phyloP scores from a whole-genome alignment of 1,140 invertebrate genomes.

The Pseudomyrmex flavicornis region DNA sequence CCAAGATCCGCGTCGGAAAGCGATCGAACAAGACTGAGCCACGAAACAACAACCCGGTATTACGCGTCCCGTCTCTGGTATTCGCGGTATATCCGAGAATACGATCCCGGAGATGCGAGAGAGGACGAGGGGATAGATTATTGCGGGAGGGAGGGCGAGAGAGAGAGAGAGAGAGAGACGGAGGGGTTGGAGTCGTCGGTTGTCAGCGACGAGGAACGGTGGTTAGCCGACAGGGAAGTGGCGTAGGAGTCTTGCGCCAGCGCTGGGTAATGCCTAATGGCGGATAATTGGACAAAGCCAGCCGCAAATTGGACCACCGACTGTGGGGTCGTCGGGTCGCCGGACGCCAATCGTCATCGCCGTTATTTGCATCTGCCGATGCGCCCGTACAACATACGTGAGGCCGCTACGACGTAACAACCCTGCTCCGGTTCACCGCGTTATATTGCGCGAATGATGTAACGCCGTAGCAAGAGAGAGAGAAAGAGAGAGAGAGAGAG shows the following conservation, averaged over 20 bases:
- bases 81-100: slow-evolving; percentile 17
- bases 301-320: slow-evolving; percentile 81
- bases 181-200: slow-evolving; percentile 12
- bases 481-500: neutral
- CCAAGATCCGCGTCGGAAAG: slow-evolving; percentile 40
- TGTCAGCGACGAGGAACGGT: slow-evolving; percentile 53
- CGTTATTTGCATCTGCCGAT: slow-evolving; percentile 77
- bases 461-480: slow-evolving; percentile 1
- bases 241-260: slow-evolving; percentile 72
- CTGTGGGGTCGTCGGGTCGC: slow-evolving; percentile 72
- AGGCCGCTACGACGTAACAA: neutral
- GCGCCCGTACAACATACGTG: slow-evolving; percentile 36
- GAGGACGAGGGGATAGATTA: neutral
- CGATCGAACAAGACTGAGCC: slow-evolving; percentile 34
- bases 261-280: slow-evolving; percentile 75
- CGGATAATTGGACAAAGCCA: slow-evolving; percentile 78
- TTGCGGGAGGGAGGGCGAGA: neutral
- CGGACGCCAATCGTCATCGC: slow-evolving; percentile 76
- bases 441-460: slow-evolving; percentile 54
- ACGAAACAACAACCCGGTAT: slow-evolving; percentile 38
- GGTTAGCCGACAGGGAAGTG: slow-evolving; percentile 62
- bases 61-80: slow-evolving; percentile 39
- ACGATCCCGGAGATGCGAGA: neutral
- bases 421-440: slow-evolving; percentile 18
- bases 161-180: no score